These are phyloP conservation scores for Microplitis demolitor DNA, from an alignment of 1,140 invertebrate genomes.

Conservation along the genomic window DNA sequence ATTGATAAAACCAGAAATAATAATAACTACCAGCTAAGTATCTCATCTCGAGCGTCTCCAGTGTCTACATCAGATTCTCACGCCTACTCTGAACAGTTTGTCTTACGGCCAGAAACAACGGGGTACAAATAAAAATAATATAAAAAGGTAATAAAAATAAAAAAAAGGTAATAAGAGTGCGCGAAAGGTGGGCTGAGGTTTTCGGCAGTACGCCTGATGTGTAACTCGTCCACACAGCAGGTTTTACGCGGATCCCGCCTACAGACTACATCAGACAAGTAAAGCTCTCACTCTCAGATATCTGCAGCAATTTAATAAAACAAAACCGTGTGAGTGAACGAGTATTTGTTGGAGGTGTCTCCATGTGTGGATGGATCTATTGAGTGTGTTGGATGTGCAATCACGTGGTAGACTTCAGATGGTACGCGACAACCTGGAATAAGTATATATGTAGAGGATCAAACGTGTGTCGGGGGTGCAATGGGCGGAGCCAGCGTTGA, in stretches of 20 bases:
- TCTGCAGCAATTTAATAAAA: too few species aligned
- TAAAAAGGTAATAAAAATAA: neutral
- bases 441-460: too few species aligned
- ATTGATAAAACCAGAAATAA: neutral
- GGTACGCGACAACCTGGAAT: neutral
- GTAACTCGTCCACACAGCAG: neutral
- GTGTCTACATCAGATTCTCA: slow-evolving; percentile 3
- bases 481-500: too few species aligned
- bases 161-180: neutral
- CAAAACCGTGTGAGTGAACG: neutral
- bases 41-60: neutral
- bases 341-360: neutral
- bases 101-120: neutral
- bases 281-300: neutral
- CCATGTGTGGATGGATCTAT: too few species aligned
- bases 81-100: slow-evolving; percentile 1
- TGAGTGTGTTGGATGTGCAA: neutral
- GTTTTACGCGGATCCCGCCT: slow-evolving; percentile 1
- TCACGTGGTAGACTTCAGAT: too few species aligned
- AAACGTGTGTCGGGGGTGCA: too few species aligned
- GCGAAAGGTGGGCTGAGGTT: slow-evolving; percentile 2
- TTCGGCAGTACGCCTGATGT: slow-evolving; percentile 9
- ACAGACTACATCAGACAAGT: neutral
- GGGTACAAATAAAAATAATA: neutral
- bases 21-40: neutral